A percentile compares a stretch with the other conserved stretches of the same genome.
Evolutionary conservation across 1,140 invertebrate genomes (phyloP).

Genomic region (Bombus fervidus): DNA sequence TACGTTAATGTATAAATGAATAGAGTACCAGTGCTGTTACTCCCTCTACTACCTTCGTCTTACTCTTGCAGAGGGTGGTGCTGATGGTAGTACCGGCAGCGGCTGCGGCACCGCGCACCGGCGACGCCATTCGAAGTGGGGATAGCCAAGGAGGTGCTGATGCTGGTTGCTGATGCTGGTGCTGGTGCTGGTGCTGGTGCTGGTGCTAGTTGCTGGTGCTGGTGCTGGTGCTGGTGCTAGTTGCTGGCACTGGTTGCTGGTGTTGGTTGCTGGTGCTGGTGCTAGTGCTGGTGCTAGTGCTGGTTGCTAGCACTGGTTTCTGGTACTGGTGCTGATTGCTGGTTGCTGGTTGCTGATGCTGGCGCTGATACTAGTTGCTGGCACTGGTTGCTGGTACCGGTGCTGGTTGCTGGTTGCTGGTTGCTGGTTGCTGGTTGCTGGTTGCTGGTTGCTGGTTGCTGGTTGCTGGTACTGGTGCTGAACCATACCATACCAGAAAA

Average conservation of each 20-base stretch:
- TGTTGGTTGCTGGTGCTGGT: too few species aligned
- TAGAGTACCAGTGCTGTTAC: slow-evolving; percentile 40
- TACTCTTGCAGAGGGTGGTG: slow-evolving; percentile 27
- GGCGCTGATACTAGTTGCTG: too few species aligned
- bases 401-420: neutral
- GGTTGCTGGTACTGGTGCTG: neutral
- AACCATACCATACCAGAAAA: neutral
- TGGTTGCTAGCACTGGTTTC: too few species aligned
- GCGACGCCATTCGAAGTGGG: neutral
- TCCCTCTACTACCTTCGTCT: slow-evolving; percentile 37
- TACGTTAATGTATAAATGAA: slow-evolving; percentile 50
- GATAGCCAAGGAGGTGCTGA: neutral
- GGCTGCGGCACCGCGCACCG: neutral
- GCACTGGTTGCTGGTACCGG: too few species aligned
- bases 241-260: too few species aligned
- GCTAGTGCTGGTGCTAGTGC: too few species aligned
- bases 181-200: neutral
- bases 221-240: too few species aligned
- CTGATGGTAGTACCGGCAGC: neutral
- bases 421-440: neutral
- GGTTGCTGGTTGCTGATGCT: neutral
- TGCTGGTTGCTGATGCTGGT: neutral
- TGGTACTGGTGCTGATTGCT: too few species aligned
- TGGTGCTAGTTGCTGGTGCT: neutral
- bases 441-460: neutral